Evolutionary conservation across 2,113 vertebrate species (phyloP), one percentile per base, ranked within the genome.

Genomic region (Seriola aureovittata): DNA sequence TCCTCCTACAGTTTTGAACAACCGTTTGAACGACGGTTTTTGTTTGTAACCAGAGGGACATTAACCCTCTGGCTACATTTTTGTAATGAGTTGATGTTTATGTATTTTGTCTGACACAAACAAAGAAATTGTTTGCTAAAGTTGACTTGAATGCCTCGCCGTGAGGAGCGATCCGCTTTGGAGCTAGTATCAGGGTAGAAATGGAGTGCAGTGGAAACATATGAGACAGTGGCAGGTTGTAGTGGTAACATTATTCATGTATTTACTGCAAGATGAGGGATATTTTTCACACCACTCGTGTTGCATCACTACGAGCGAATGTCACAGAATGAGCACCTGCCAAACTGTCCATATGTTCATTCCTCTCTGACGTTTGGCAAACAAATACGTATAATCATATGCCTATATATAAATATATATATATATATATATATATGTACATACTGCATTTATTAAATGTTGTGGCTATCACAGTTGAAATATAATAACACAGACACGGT

Each of bases 301-400:
- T 68, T 1, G 4, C 21, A 66, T 74, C 44, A 63, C 44, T 59
- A 42, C 36, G 21, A 65, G 32, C 48, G n/a, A 59, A 69, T n/a
- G 23, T 57, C 76, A 72, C 68, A 70, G 50, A 65, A 32, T 8
- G 8, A 17, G 57, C 34, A 40, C 52, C 68, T 71, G 74, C 78
- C 75, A 72, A 69, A 80, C 25, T 6, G 36, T 63, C 63, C 55
- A 34, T 75, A 76, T 72, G 63, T 34, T 44, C 38, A 29, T n/a
- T 8, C 10, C 63, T 58, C 12, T 19, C 23, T 59, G 50, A 70
- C 40, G 59, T 69, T 38, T 68, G 52, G 59, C 36, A 65, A 64
- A 80, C 25, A 38, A 52, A 68, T 70, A 10, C 66, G 48, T 11
- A 12, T 29, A 46, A 25, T 23, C 5, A 16, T 17, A 54, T 34